phyloP scores from a whole-genome alignment of 2,888 invertebrate species.

The Athetis lepigone region DNA sequence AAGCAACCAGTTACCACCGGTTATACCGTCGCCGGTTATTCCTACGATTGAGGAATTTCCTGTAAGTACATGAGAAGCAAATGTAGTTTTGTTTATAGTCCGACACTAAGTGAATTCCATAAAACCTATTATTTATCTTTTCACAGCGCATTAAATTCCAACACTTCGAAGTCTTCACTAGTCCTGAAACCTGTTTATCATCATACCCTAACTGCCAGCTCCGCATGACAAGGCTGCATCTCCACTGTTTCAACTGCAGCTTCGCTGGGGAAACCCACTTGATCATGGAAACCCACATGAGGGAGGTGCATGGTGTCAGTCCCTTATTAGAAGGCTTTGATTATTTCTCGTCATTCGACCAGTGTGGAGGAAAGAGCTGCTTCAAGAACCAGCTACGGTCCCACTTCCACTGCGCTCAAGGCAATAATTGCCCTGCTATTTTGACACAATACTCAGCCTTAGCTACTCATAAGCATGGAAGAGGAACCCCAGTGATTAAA shows the following conservation, averaged over 20 bases:
- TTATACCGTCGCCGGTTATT: constrained; percentile 83
- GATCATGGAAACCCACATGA: constrained; percentile 95
- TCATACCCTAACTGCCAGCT: constrained; percentile 94
- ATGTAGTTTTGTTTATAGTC: neutral
- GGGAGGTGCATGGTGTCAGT: constrained; percentile 95
- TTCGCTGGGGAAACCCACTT: constrained; percentile 95
- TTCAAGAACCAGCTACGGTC: constrained; percentile 86
- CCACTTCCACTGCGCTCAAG: constrained; percentile 89
- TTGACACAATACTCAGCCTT: constrained; percentile 87
- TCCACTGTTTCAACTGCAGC: constrained; percentile 97
- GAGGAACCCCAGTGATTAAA: constrained; percentile 85
- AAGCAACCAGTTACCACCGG: constrained; percentile 85
- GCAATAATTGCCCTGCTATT: constrained; percentile 87
- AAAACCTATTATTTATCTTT: constrained; percentile 39
- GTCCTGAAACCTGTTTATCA: constrained; percentile 91
- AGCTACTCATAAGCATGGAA: constrained; percentile 88
- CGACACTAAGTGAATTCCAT: neutral
- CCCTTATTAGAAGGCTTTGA: constrained; percentile 96
- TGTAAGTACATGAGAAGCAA: constrained; percentile 80
- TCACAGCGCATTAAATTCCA: constrained; percentile 90
- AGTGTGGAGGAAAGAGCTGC: constrained; percentile 87
- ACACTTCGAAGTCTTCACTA: constrained; percentile 91
- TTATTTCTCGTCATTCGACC: constrained; percentile 92
- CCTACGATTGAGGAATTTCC: constrained; percentile 87
- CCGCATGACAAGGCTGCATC: constrained; percentile 93